Conservation (phyloP, 2,797 vertebrate genomes). For the Melanotaenia nigrans region DNA sequence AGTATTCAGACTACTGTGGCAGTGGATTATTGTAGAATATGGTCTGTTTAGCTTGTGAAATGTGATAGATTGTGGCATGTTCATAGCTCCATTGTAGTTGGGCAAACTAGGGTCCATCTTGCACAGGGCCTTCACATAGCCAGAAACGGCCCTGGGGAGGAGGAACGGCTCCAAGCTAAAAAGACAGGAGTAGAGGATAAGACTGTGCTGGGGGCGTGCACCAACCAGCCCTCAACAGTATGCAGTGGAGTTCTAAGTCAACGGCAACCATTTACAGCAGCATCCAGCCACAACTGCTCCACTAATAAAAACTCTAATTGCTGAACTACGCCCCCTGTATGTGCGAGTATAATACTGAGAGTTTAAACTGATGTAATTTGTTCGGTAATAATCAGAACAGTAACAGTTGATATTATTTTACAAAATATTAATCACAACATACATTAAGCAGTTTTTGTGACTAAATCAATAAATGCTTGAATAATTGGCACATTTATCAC, state of each 20-base stretch:
- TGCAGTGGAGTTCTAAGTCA: constrained; percentile 44
- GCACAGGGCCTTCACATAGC: too few species aligned
- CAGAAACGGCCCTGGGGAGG: neutral
- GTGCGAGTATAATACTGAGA: constrained; percentile 88
- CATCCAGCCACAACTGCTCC: constrained; percentile 41
- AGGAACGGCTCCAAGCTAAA: constrained; percentile 20
- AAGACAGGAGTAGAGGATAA: constrained; percentile 39
- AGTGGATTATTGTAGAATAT: neutral
- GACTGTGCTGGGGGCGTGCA: constrained; percentile 18
- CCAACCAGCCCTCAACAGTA: constrained; percentile 35
- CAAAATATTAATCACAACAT: constrained; percentile 91
- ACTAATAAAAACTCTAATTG: constrained; percentile 44
- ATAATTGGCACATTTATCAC: constrained; percentile 95
- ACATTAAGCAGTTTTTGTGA: constrained; percentile 87
- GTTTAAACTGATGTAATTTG: constrained; percentile 73
- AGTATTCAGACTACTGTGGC: too few species aligned
- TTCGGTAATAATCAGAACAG: constrained; percentile 65
- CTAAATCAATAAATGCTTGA: constrained; percentile 88
- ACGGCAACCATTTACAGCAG: constrained; percentile 71
- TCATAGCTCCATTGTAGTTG: neutral
- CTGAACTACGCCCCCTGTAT: constrained; percentile 81
- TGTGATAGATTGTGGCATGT: too few species aligned
- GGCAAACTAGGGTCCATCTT: neutral
- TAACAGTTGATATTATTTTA: constrained; percentile 81
- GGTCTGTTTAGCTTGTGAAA: too few species aligned